Percentiles rank a stretch among this genome's conserved stretches.
Evolutionary conservation across 2,888 invertebrate genomes (phyloP).

Genomic region (Synergus gifuensis): DNA sequence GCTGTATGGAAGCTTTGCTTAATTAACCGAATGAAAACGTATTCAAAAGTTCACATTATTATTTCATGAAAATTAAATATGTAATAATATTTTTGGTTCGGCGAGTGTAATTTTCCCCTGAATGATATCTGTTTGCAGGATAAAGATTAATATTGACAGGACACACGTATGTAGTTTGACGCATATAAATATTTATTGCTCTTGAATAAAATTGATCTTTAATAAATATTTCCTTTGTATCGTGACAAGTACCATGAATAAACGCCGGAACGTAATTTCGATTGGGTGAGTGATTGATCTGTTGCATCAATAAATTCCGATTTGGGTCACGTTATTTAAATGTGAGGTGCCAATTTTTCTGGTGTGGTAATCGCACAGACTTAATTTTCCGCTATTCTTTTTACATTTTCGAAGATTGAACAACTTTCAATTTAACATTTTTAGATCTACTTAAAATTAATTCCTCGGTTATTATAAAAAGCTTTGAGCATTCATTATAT

Average conservation of each 20-base stretch:
- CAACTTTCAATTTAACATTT: too few relatives aligned
- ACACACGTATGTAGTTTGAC: background rate
- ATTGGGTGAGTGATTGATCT: background rate
- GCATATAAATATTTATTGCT: slow-evolving; percentile 7
- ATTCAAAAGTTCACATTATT: too few relatives aligned
- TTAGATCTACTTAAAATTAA: too few relatives aligned
- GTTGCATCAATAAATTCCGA: background rate
- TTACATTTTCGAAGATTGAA: too few relatives aligned
- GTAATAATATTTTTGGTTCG: background rate
- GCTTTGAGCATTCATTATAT: too few relatives aligned
- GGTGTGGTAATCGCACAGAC: background rate
- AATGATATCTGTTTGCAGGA: background rate
- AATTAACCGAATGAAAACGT: too few relatives aligned
- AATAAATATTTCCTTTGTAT: background rate
- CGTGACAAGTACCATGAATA: background rate
- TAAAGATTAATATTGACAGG: background rate
- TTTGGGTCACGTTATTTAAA: background rate
- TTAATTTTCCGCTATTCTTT: background rate
- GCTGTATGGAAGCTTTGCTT: too few relatives aligned
- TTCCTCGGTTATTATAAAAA: too few relatives aligned
- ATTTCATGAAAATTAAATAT: background rate
- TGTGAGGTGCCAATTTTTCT: background rate
- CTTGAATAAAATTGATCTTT: background rate
- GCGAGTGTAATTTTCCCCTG: background rate
- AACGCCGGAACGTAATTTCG: background rate